phyloP scores from a whole-genome alignment of 2,113 vertebrate genomes.

The Varanus komodoensis region DNA sequence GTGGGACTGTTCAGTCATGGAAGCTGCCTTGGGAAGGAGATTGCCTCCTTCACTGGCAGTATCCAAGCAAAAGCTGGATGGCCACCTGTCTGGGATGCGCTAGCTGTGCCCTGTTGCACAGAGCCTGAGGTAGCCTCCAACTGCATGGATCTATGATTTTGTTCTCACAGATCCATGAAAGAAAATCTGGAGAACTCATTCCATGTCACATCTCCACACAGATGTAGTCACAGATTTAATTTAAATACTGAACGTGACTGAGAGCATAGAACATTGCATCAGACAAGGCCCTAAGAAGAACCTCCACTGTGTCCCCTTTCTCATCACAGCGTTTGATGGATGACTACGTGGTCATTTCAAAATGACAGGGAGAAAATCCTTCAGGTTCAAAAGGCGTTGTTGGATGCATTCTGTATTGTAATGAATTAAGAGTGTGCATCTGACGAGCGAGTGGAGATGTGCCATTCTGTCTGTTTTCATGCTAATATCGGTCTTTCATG shows the following conservation, averaged over 20 bases:
- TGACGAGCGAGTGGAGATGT: not conserved
- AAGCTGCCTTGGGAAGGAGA: too few species aligned
- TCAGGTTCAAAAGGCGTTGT: not conserved
- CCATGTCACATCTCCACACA: not conserved
- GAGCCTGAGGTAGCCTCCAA: too few species aligned
- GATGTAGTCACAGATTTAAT: not conserved
- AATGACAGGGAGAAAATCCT: not conserved
- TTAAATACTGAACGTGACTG: not conserved
- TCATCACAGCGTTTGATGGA: not conserved
- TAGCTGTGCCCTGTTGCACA: too few species aligned
- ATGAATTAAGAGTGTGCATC: not conserved
- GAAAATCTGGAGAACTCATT: not conserved
- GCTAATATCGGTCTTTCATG: not conserved
- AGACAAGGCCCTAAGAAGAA: not conserved
- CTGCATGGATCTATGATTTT: not conserved
- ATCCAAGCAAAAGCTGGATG: too few species aligned
- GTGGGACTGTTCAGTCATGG: too few species aligned
- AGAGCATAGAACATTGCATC: not conserved
- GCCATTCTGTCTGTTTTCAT: not conserved
- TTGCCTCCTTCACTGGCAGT: too few species aligned
- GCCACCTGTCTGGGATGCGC: too few species aligned
- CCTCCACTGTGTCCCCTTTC: not conserved
- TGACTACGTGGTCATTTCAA: accelerated
- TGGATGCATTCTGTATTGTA: not conserved
- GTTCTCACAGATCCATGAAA: not conserved